Evolutionary conservation across 2,888 invertebrate genomes (phyloP).

Genomic region (Ennomos erosarius): DNA sequence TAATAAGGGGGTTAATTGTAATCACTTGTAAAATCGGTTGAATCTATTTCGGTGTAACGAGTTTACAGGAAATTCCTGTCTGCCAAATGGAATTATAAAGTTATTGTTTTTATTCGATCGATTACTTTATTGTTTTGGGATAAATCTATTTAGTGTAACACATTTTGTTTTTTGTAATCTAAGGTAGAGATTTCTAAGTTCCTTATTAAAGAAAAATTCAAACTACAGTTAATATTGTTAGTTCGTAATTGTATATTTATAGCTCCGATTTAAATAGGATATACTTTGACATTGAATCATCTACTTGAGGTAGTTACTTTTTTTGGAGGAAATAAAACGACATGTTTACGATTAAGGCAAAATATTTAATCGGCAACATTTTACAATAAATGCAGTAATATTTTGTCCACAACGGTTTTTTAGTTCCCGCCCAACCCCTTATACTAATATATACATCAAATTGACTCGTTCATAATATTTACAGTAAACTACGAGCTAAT

Average conservation of each 20-base stretch:
- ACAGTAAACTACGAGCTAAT: constrained; percentile 56
- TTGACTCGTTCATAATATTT: constrained; percentile 60
- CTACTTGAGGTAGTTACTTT: constrained; percentile 7
- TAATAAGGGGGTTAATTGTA: too few species aligned
- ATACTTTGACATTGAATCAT: constrained; percentile 12
- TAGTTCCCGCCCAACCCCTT: constrained; percentile 40
- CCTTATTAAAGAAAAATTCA: too few species aligned
- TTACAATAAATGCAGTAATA: constrained; percentile 70
- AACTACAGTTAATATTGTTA: too few species aligned
- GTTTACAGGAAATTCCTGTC: too few species aligned
- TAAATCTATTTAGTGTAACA: too few species aligned
- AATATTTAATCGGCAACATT: constrained; percentile 58
- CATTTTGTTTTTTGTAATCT: constrained; percentile 7
- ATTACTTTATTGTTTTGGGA: too few species aligned
- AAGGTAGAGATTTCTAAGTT: background rate
- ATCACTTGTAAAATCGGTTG: too few species aligned
- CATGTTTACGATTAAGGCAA: constrained; percentile 42
- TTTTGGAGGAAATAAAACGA: constrained; percentile 22
- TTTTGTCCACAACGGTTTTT: constrained; percentile 49
- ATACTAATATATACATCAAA: constrained; percentile 70
- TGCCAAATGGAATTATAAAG: too few species aligned
- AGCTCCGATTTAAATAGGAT: background rate
- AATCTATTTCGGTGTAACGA: too few species aligned
- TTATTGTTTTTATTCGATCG: too few species aligned
- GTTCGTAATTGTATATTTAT: too few species aligned